Base-by-base conservation (phyloP, 2,113 vertebrate species). In the Phrynosoma blainvillii region DNA sequence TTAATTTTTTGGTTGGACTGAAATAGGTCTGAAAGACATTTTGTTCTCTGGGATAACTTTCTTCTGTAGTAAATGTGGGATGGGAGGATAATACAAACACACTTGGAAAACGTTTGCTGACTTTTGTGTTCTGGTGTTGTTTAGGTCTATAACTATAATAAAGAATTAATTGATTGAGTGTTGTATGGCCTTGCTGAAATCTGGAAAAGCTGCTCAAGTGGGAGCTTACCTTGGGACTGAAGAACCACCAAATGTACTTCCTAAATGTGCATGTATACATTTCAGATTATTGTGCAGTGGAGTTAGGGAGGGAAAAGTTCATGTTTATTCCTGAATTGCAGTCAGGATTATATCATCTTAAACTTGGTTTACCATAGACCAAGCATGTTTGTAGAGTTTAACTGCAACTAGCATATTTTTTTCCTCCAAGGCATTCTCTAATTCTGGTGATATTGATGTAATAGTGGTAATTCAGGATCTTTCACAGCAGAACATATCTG, bases 41-140 rank as follows among this genome's bases (percentile, higher is more conserved):
- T 88, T 14, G 83, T 10, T 86, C n/a, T 76, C 4, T 65, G 71
- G 74, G 2, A 23, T 89, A 2, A 1, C 79, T 6, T 5, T 0
- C 56, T 14, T 2, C 84, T 0, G 0, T 12, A 23, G 76, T 14
- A 27, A 5, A 16, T 3, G 0, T 65, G 2, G 2, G 9, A 11
- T 77, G 87, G 73, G 16, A 87, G 82, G 1, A 13, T 0, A 68
- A 36, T 11, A n/a, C 47, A 11, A 27, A 40, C 47, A 52, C 4
- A 32, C 18, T 54, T 21, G 32, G 71, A 27, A 73, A 47, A 14
- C 14, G 71, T 87, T 73, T 56, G n/a, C 32, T 71, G 66, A 54
- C 9, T 32, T 54, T 54, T 32, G 18, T 11, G 7, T 82, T 82
- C 10, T 4, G 10, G 59, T 16, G 18, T 62, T 62, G 14, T 59